These are phyloP conservation scores for Opisthocomus hoazin DNA, from an alignment of 2,113 vertebrate species.

Conservation along the genomic window DNA sequence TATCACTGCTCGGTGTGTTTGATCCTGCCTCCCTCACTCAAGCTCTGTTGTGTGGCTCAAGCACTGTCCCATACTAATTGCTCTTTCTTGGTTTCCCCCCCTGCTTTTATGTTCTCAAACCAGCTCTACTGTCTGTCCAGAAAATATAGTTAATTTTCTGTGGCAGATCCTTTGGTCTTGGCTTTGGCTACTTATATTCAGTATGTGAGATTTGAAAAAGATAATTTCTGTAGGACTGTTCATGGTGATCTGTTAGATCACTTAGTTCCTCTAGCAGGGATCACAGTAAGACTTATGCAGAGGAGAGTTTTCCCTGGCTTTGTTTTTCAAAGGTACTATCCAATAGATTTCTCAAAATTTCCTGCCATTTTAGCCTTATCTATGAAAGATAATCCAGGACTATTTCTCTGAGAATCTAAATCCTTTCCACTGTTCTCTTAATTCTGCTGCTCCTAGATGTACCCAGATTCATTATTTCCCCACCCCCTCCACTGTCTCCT, in stretches of 20 bases:
- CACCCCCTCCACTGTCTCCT: neutral
- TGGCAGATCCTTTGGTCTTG: neutral
- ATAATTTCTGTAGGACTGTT: neutral
- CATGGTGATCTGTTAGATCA: neutral
- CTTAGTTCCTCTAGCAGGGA: neutral
- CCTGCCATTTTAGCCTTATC: neutral
- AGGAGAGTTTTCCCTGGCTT: neutral
- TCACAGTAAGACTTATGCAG: neutral
- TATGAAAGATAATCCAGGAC: neutral
- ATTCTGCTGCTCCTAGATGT: neutral
- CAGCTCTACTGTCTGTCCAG: neutral
- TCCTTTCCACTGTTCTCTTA: neutral
- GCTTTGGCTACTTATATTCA: neutral
- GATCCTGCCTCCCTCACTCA: constrained; percentile 24
- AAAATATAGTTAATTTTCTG: neutral
- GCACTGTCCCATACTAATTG: constrained; percentile 10
- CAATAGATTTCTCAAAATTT: neutral
- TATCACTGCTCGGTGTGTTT: constrained; percentile 72
- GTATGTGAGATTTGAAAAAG: neutral
- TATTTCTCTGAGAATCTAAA: neutral
- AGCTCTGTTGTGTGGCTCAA: constrained; percentile 19
- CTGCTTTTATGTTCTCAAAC: neutral
- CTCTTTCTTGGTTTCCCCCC: neutral
- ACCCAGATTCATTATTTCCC: neutral
- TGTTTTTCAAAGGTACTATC: neutral